Conservation (phyloP, 1,140 invertebrate genomes). For the Andricus grossulariae region DNA sequence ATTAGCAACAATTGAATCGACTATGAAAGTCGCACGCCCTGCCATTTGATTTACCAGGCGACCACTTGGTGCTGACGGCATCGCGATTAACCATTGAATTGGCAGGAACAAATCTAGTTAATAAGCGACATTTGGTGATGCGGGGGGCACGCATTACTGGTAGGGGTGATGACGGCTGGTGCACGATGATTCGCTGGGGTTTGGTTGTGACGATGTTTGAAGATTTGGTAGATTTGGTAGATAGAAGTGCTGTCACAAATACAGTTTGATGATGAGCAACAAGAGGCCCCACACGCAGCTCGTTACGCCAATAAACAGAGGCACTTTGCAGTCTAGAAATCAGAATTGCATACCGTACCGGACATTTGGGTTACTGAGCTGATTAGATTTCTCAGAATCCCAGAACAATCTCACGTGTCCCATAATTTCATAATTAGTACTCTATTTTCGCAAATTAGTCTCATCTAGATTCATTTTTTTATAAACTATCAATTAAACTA, state of each 20-base stretch:
- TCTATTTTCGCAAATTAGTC: background rate
- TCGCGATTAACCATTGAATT: slow-evolving; percentile 58
- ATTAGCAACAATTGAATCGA: slow-evolving; percentile 24
- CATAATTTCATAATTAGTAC: background rate
- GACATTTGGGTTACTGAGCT: slow-evolving; percentile 59
- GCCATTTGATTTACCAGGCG: slow-evolving; percentile 63
- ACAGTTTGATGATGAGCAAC: slow-evolving; percentile 82
- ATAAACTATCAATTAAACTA: background rate
- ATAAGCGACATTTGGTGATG: slow-evolving; percentile 74
- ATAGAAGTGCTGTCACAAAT: slow-evolving; percentile 80
- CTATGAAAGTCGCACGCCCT: slow-evolving; percentile 28
- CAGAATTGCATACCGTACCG: slow-evolving; percentile 76
- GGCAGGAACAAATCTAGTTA: slow-evolving; percentile 72
- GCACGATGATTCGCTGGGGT: slow-evolving; percentile 72
- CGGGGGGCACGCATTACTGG: slow-evolving; percentile 74
- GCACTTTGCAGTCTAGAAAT: slow-evolving; percentile 82
- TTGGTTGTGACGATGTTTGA: slow-evolving; percentile 72
- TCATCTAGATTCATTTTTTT: background rate
- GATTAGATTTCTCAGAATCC: slow-evolving; percentile 51
- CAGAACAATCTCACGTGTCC: slow-evolving; percentile 31
- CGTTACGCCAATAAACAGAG: slow-evolving; percentile 83
- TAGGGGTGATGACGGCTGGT: slow-evolving; percentile 72
- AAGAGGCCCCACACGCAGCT: slow-evolving; percentile 84
- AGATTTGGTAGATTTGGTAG: slow-evolving; percentile 68
- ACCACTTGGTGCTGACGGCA: slow-evolving; percentile 66